Conservation (phyloP, 2,113 vertebrate species). For the Hyperopisus bebe region DNA sequence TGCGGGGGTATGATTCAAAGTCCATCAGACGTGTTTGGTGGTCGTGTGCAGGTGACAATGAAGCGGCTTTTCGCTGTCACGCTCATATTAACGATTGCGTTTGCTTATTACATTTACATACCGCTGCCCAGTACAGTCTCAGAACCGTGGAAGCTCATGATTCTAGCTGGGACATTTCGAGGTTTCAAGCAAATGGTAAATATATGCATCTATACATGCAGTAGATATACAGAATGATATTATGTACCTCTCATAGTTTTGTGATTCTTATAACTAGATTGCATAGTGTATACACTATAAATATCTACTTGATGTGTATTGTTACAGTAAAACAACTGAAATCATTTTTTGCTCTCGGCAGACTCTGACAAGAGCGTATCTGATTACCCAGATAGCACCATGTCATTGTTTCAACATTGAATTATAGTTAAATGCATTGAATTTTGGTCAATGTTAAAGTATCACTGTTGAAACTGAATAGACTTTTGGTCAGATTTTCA, state of each 20-base stretch:
- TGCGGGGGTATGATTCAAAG: neutral
- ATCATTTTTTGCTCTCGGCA: neutral
- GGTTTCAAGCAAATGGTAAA: slow-evolving; percentile 61
- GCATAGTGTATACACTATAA: neutral
- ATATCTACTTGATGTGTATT: neutral
- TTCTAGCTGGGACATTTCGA: slow-evolving; percentile 66
- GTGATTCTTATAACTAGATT: neutral
- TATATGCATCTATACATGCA: neutral
- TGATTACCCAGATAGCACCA: no score
- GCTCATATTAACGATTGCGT: slow-evolving; percentile 39
- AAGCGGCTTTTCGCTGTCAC: slow-evolving; percentile 32
- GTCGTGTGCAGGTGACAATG: slow-evolving; percentile 31
- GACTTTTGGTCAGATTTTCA: no score
- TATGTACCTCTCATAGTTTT: neutral
- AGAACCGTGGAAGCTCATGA: slow-evolving; percentile 73
- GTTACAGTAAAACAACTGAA: neutral
- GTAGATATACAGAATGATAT: no score
- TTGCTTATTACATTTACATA: slow-evolving; percentile 73
- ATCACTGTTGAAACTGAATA: no score
- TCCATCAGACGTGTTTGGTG: neutral
- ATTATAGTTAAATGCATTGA: no score
- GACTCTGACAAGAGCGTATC: neutral
- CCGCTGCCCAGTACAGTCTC: slow-evolving; percentile 64
- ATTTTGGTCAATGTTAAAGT: no score
- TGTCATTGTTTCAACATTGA: no score